Conservation (phyloP, 2,113 vertebrate genomes). For the Mellivora capensis region DNA sequence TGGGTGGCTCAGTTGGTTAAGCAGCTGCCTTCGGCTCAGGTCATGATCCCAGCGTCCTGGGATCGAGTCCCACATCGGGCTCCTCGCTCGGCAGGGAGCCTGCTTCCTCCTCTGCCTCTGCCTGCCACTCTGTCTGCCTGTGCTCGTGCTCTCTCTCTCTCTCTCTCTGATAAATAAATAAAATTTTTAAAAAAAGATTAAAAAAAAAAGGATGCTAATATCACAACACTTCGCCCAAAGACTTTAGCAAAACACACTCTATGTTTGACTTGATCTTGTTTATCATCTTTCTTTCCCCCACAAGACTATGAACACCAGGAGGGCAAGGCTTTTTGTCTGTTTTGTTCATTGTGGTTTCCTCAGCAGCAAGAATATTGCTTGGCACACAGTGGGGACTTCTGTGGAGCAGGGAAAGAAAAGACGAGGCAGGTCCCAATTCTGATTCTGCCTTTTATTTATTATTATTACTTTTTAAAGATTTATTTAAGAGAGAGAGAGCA, state of each 20-base stretch:
- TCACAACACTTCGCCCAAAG: neutral
- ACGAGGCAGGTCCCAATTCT: neutral
- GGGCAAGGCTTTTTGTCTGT: neutral
- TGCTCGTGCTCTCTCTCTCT: no score
- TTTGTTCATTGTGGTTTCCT: neutral
- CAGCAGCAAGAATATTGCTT: neutral
- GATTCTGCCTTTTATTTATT: neutral
- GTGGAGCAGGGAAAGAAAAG: neutral
- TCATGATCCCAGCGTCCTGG: no score
- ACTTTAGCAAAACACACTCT: neutral
- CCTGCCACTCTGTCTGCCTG: no score
- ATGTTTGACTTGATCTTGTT: neutral
- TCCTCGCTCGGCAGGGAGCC: no score
- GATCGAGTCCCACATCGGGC: no score
- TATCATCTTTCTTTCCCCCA: neutral
- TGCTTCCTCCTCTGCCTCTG: no score
- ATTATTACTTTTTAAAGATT: neutral
- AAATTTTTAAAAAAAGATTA: no score
- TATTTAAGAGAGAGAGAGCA: neutral
- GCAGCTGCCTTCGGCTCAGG: no score
- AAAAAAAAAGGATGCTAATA: neutral
- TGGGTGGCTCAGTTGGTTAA: no score
- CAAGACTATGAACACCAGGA: neutral
- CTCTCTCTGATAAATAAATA: no score
- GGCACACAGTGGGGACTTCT: no score